Conservation (phyloP, 2,888 invertebrate genomes). For the Globia sparganii region DNA sequence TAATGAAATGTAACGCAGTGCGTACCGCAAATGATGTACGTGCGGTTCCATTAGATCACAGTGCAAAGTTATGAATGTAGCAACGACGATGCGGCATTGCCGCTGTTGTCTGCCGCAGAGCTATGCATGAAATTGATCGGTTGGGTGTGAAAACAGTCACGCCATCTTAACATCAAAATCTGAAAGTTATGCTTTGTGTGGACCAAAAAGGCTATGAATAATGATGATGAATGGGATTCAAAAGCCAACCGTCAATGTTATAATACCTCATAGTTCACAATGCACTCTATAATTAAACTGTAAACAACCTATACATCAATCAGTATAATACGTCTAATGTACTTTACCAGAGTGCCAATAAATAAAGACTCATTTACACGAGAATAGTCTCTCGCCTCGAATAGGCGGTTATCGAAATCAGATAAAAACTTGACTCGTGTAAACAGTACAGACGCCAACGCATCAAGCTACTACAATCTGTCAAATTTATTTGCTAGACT, state of each 20-base stretch:
- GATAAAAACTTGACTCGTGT: not conserved
- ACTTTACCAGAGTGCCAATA: slow-evolving; percentile 17
- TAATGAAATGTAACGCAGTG: not conserved
- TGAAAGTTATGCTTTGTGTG: not conserved
- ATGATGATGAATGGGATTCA: not conserved
- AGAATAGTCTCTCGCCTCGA: not conserved
- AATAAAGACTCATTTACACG: not conserved
- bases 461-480: too few species aligned
- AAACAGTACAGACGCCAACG: too few species aligned
- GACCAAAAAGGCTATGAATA: not conserved
- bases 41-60: not conserved
- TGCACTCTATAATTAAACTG: slow-evolving; percentile 32
- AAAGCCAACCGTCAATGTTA: not conserved
- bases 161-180: not conserved
- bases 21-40: not conserved
- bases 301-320: slow-evolving; percentile 36
- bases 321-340: slow-evolving; percentile 13
- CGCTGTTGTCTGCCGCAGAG: not conserved
- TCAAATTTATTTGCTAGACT: too few species aligned
- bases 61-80: not conserved
- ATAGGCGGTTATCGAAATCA: not conserved
- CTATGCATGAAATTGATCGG: not conserved
- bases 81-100: not conserved
- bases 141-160: not conserved
- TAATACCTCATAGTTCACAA: slow-evolving; percentile 13